Conservation (phyloP, 1,140 invertebrate species). For the Hirudo medicinalis region DNA sequence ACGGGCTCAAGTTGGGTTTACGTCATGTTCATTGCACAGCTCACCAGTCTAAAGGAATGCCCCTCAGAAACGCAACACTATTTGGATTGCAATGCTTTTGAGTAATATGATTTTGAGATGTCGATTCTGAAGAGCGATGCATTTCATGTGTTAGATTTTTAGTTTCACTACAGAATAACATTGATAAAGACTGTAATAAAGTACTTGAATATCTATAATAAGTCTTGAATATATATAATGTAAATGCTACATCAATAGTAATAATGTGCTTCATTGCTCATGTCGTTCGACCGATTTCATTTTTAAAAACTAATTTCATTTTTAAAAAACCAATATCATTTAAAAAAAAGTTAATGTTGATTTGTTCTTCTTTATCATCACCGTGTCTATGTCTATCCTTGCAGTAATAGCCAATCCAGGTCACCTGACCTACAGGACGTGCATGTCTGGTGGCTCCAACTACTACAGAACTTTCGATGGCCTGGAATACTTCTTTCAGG, state of each 20-base stretch:
- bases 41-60: no score
- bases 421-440: slow-evolving; percentile 37
- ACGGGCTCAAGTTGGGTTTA: neutral
- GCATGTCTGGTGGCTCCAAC: slow-evolving; percentile 58
- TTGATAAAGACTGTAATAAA: neutral
- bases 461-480: slow-evolving; percentile 75
- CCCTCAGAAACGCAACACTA: no score
- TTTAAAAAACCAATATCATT: no score
- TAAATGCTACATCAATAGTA: no score
- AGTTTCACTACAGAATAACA: neutral
- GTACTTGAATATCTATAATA: no score
- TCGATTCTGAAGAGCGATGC: no score
- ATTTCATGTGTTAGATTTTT: neutral
- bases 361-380: neutral
- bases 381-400: neutral
- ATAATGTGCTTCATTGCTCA: neutral
- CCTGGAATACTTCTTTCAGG: slow-evolving; percentile 37
- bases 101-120: no score
- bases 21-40: neutral
- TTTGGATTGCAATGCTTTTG: no score
- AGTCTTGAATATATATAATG: no score
- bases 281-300: no score
- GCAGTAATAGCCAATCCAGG: slow-evolving; percentile 23
- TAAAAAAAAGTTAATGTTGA: neutral
- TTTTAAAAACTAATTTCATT: no score